Evolutionary conservation across 2,113 vertebrate species (phyloP), one percentile per base, ranked within the genome.

Genomic region (Riparia riparia): DNA sequence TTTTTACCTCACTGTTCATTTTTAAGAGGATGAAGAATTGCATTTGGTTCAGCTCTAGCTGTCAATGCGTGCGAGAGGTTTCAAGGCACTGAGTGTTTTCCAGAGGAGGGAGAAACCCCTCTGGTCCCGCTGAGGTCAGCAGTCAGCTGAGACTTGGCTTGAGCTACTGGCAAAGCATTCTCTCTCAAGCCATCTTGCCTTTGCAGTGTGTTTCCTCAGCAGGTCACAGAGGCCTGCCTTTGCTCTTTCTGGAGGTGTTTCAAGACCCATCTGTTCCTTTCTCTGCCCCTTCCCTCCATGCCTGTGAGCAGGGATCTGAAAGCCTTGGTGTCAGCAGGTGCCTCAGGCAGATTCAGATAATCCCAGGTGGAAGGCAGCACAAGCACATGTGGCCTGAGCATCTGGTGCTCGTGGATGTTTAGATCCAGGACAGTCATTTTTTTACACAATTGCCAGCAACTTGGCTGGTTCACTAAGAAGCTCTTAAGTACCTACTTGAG

Each of bases 211-310:
- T 73, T 88, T 90, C 74, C 63, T 89, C 56, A 71, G 60, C 54
- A 83, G 70, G 71, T 76, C 74, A 73, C 63, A 76, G 65, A 58
- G 77, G 71, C 50, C 37, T 91, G 57, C 28, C 34, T 76, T 71
- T 90, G 31, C 63, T 90, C 44, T 50, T 95, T 64, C 90, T 82
- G 78, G 90, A 91, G 84, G 49, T 56, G 41, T 68, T 91, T 82
- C 66, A 68, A 51, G 73, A 88, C 70, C 57, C 73, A 51, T 93
- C 82, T 96, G 73, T 79, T 95, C 44, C 32, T 16, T 53, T 87
- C 8, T 29, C 56, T 83, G 56, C 21, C 69, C 51, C 24, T 5
- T 10, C 37, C 82, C 8, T 1, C 80, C 61, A 9, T 47, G 61
- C 17, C 37, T 17, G 6, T 34, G 63, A 51, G 44, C 79, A 61